Evolutionary conservation across 53 echinoderm and acorn worm species (phyloP).

Genomic region (Holothuria scabra): DNA sequence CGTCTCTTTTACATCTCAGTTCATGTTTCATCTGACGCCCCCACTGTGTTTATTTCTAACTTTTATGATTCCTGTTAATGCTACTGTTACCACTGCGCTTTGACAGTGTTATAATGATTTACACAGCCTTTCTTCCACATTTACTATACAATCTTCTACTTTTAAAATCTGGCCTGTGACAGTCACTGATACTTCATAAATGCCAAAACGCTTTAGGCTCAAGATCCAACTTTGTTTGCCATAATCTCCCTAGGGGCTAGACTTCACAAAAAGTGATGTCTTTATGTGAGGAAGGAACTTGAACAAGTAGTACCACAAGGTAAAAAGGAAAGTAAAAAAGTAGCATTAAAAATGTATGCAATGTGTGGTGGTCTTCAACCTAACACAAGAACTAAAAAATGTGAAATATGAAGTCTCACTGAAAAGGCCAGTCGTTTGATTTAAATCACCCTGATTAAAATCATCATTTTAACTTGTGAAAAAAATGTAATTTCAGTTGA

Average conservation of each 20-base stretch:
- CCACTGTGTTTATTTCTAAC: constrained; percentile 8
- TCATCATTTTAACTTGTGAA: too few species aligned
- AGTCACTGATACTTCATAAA: constrained; percentile 20
- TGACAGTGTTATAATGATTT: constrained; percentile 36
- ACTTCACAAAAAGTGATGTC: too few species aligned
- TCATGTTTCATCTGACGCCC: constrained; percentile 11
- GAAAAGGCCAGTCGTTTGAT: too few species aligned
- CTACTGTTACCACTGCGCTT: constrained; percentile 11
- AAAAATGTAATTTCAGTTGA: too few species aligned
- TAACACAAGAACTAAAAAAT: too few species aligned
- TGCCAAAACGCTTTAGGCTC: constrained; percentile 8
- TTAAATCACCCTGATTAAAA: too few species aligned
- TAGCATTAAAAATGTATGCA: too few species aligned
- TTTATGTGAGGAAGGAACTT: too few species aligned
- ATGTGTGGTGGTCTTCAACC: too few species aligned
- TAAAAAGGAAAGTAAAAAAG: too few species aligned
- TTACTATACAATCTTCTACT: constrained; percentile 2
- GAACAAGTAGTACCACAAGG: too few species aligned
- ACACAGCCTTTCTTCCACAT: constrained; percentile 6
- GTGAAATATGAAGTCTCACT: too few species aligned
- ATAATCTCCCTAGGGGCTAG: constrained; percentile 8
- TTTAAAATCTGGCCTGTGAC: background rate
- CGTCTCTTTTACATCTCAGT: constrained; percentile 4
- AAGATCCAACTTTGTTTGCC: background rate
- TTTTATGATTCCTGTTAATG: constrained; percentile 4